Evolutionary conservation across 2,888 invertebrate species (phyloP), one percentile per base, ranked within the genome.

Genomic region (Cremastinae sp.): DNA sequence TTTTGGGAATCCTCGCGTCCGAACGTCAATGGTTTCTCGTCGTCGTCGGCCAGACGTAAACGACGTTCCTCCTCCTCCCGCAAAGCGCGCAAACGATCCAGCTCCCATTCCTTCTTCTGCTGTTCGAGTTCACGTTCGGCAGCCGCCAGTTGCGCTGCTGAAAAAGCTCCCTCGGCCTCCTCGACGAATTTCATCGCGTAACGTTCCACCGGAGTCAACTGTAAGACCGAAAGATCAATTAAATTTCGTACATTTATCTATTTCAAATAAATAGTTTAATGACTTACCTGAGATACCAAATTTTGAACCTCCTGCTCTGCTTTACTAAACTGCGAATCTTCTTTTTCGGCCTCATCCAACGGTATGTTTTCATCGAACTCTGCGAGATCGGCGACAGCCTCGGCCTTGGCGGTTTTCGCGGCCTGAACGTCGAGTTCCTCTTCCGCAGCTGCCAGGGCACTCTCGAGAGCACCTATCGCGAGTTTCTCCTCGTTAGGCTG

Each of bases 311-410:
- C 95, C 82, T 92, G 91, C 88, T 95, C 95, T 0, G 94, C 95
- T 87, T 93, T 94, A 86, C 94, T 94, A 79, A 94, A 90, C 86
- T 94, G 94, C 0, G 91, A 84, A 16, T 91, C 91, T 41, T 91
- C 91, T 20, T 85, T 88, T 0, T 91, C 91, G 73, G 88, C 87
- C 69, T 95, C 96, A 72, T 96, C 96, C 80, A 97, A 92, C 53
- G 98, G 97, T 90, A 97, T 96, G 84, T 94, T 95, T 91, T 98
- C 98, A 91, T 98, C 98, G 91, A 98, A 98, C 91, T 98, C 98
- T 0, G 96, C 97, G 80, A 98, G 92, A 90, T 97, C 97, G 10
- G 95, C 95, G 78, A 95, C 94, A 43, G 94, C 96, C 91, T 98
- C 98, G 2, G 96, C 97, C 84, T 96, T 95, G 1, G 97, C 97